These are phyloP conservation scores for Phoxinus dragarum DNA, from an alignment of 2,797 vertebrate species.

Conservation along the genomic window DNA sequence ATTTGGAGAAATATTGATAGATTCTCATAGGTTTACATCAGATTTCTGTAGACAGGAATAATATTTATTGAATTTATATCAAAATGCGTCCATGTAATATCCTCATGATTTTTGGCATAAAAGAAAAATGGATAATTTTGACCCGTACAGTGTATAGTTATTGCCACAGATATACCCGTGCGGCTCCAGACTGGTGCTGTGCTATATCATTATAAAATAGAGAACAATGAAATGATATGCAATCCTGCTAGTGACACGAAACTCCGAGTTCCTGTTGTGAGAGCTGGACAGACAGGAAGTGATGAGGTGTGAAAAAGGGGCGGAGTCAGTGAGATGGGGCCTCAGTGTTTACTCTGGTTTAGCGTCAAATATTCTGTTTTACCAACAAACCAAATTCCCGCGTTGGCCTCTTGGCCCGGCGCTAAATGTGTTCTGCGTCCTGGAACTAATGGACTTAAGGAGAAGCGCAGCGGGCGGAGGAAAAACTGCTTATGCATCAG, in stretches of 20 bases:
- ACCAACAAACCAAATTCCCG: slow-evolving; percentile 84
- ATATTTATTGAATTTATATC: too few species aligned
- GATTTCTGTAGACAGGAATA: too few species aligned
- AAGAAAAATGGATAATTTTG: too few species aligned
- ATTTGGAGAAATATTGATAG: too few species aligned
- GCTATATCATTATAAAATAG: too few species aligned
- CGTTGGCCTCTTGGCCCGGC: slow-evolving; percentile 74
- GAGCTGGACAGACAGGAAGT: slow-evolving; percentile 32
- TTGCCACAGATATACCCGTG: too few species aligned
- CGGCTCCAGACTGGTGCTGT: too few species aligned
- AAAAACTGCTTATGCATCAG: slow-evolving; percentile 82
- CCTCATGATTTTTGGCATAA: too few species aligned
- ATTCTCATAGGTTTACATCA: too few species aligned
- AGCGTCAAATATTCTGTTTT: slow-evolving; percentile 81
- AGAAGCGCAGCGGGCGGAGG: slow-evolving; percentile 75
- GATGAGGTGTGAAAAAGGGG: slow-evolving; percentile 34
- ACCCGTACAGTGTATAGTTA: too few species aligned
- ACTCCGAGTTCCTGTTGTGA: neutral
- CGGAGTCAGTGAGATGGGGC: slow-evolving; percentile 27
- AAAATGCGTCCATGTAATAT: too few species aligned
- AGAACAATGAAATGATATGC: too few species aligned
- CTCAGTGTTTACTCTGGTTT: slow-evolving; percentile 76
- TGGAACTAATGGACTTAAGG: slow-evolving; percentile 84
- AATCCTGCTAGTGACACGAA: neutral
- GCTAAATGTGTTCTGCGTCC: slow-evolving; percentile 81